A percentile compares a stretch with the other conserved stretches of the same genome.
These are phyloP conservation scores for Choristoneura rosaceana DNA, from an alignment of 2,888 invertebrate genomes.

Conservation along the genomic window DNA sequence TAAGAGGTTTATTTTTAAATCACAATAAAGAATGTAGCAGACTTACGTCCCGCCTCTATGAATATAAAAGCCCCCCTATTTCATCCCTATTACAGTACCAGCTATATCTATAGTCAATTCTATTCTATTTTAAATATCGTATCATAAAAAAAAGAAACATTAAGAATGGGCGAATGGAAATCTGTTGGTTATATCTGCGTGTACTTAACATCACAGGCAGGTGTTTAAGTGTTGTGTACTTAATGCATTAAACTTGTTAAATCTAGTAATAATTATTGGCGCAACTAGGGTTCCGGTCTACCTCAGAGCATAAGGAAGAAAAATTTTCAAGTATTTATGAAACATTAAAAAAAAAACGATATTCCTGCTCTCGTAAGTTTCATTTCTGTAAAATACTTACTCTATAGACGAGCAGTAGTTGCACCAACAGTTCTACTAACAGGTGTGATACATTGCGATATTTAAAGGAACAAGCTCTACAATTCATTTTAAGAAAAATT, in stretches of 20 bases:
- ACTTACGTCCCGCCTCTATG: constrained; percentile 44
- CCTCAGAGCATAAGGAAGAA: not conserved
- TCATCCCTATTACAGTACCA: constrained; percentile 75
- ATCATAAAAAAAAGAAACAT: constrained; percentile 52
- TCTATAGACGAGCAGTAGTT: not conserved
- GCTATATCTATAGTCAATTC: constrained; percentile 76
- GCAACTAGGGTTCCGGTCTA: not conserved
- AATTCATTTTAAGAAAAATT: constrained; percentile 17
- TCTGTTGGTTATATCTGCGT: constrained; percentile 40
- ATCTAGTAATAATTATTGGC: constrained; percentile 14
- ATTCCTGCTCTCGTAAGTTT: too few species aligned
- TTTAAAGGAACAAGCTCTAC: not conserved
- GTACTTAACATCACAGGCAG: constrained; percentile 14
- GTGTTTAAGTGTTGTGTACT: not conserved
- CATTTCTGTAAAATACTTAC: too few species aligned
- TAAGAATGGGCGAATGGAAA: constrained; percentile 14
- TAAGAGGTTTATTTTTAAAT: constrained; percentile 35
- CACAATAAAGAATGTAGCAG: constrained; percentile 34
- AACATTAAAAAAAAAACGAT: too few species aligned
- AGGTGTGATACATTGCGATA: not conserved
- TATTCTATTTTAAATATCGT: constrained; percentile 73
- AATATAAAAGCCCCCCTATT: constrained; percentile 75
- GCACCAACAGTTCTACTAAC: not conserved
- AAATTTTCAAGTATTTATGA: not conserved
- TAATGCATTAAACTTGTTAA: constrained; percentile 12